Conservation (phyloP, 2,113 vertebrate genomes). For the Microcebus griseorufus region DNA sequence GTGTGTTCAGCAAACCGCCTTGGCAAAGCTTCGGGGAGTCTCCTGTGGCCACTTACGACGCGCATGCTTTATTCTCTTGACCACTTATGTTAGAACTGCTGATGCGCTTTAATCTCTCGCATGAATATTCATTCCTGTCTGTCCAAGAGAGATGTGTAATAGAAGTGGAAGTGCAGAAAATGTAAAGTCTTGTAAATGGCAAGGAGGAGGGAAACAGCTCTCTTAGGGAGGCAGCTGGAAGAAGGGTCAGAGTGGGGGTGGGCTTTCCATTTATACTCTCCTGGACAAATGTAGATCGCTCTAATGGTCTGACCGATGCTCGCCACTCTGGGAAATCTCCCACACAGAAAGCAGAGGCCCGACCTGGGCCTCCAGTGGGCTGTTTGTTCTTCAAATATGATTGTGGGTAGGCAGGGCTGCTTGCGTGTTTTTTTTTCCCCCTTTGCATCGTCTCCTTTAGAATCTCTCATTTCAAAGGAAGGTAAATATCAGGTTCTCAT, state of each 20-base stretch:
- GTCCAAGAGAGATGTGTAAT: not conserved
- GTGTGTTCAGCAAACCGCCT: not conserved
- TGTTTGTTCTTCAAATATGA: not conserved
- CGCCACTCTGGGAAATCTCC: not conserved
- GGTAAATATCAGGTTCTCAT: conserved; percentile 42
- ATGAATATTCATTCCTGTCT: conserved; percentile 50
- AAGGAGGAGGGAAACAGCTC: not conserved
- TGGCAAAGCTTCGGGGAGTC: not conserved
- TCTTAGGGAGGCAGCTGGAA: not conserved
- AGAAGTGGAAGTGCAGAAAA: not conserved
- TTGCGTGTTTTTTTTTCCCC: not conserved
- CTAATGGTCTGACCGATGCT: not conserved
- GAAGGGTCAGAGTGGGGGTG: not conserved
- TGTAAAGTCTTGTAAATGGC: not conserved
- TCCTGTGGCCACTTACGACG: not conserved
- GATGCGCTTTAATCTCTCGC: not conserved
- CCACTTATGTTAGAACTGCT: not conserved
- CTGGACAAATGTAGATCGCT: not conserved
- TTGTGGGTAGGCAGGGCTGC: not conserved
- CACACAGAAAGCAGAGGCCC: not conserved
- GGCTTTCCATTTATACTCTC: not conserved
- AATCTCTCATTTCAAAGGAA: conserved; percentile 29
- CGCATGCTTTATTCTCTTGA: not conserved
- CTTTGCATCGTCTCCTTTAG: not conserved
- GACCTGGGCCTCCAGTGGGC: not conserved